phyloP scores from a whole-genome alignment of 1,140 invertebrate species.

The Melanaphis sacchari region DNA sequence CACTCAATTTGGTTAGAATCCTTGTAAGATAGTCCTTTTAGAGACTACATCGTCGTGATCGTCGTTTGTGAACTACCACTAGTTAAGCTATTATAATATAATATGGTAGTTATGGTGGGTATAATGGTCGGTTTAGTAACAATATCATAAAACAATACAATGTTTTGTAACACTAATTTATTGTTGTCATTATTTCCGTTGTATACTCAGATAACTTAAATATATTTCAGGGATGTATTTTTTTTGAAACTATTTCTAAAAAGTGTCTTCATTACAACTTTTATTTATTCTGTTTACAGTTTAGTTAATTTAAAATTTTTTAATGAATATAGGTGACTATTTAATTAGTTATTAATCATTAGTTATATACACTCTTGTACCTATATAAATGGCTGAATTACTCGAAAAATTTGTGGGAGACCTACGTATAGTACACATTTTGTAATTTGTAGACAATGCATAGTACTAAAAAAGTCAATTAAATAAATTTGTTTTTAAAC shows the following conservation, averaged over 20 bases:
- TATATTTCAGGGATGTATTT: background rate
- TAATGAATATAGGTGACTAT: background rate
- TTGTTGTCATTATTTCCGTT: background rate
- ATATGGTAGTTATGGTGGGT: background rate
- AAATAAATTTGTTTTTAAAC: too few species aligned
- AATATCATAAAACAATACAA: background rate
- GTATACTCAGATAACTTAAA: background rate
- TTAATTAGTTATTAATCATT: background rate
- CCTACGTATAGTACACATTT: too few species aligned
- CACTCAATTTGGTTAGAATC: background rate
- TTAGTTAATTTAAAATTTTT: background rate
- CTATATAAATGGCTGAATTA: too few species aligned
- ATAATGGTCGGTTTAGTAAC: slow-evolving; percentile 4
- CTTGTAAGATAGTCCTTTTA: background rate
- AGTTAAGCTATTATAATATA: background rate
- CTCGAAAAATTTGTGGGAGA: too few species aligned
- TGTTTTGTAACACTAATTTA: background rate
- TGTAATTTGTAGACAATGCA: too few species aligned
- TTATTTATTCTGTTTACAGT: background rate
- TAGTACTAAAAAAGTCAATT: too few species aligned
- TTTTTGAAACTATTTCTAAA: background rate
- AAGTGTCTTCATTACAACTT: background rate
- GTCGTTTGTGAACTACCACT: background rate
- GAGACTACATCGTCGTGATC: background rate
- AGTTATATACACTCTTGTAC: too few species aligned